Conservation (phyloP, 2,888 invertebrate species). For the Drosophila putrida region DNA sequence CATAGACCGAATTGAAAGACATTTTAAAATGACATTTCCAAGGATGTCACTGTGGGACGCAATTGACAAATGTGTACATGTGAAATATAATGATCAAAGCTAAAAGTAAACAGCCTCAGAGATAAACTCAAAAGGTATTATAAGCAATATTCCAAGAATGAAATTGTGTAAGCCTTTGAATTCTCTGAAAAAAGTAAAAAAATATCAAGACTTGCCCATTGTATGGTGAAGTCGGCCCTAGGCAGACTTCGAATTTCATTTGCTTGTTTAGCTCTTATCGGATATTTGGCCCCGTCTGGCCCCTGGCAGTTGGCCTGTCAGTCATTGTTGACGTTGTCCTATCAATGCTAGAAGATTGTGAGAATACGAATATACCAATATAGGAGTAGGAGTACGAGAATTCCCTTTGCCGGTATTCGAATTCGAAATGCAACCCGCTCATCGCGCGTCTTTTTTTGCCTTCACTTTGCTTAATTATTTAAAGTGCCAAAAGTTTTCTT, state of each 20-base stretch:
- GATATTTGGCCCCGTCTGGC: constrained; percentile 62
- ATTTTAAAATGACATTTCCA: constrained; percentile 76
- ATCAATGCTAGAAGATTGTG: constrained; percentile 45
- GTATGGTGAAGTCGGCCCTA: constrained; percentile 38
- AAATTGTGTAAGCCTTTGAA: neutral
- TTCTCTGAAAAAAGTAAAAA: no score
- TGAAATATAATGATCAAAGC: neutral
- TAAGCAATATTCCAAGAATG: neutral
- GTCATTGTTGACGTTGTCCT: constrained; percentile 63
- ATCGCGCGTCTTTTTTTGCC: neutral
- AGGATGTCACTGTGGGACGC: constrained; percentile 48
- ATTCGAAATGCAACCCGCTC: constrained; percentile 27
- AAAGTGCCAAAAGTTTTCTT: constrained; percentile 65
- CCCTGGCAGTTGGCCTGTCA: constrained; percentile 55
- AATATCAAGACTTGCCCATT: constrained; percentile 24
- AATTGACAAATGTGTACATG: constrained; percentile 10
- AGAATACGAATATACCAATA: neutral
- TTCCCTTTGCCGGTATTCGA: neutral
- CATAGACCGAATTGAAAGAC: constrained; percentile 46
- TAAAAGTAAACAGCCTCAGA: neutral
- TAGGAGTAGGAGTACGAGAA: neutral
- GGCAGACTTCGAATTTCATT: constrained; percentile 66
- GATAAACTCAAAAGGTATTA: neutral
- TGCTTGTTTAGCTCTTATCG: constrained; percentile 76
- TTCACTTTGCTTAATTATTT: constrained; percentile 70